Conservation (phyloP, 2,113 vertebrate genomes). For the Dasyornis broadbenti region DNA sequence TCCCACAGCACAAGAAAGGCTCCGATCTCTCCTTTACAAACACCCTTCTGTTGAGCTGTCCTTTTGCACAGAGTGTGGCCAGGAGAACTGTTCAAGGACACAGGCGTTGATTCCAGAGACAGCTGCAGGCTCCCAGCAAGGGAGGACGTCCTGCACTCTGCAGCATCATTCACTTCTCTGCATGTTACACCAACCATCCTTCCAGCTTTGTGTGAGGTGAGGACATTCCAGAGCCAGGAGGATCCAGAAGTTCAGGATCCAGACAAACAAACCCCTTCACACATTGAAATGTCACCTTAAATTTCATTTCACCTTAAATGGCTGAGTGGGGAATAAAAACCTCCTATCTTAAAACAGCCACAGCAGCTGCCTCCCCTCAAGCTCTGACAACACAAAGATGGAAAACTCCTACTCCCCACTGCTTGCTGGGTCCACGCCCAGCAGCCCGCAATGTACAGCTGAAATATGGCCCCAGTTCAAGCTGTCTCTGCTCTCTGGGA, state of each 20-base stretch:
- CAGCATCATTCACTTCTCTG: not conserved
- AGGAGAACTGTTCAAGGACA: not conserved
- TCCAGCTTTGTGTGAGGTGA: not conserved
- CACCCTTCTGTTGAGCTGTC: not conserved
- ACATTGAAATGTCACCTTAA: not conserved
- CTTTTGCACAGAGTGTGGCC: not conserved
- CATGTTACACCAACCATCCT: fast-evolving
- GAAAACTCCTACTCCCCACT: constrained; percentile 34
- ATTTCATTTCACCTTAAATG: constrained; percentile 17
- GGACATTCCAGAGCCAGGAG: not conserved
- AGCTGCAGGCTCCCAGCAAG: not conserved
- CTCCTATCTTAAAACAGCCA: not conserved
- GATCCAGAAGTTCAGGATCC: not conserved
- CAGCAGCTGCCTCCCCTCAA: constrained; percentile 52
- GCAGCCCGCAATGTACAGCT: not conserved
- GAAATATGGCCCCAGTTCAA: not conserved
- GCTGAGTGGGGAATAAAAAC: not conserved
- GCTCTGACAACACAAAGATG: constrained; percentile 4
- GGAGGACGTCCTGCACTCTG: not conserved
- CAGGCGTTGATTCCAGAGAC: not conserved
- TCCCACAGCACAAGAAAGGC: not conserved
- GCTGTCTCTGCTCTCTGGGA: not conserved
- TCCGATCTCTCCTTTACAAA: not conserved
- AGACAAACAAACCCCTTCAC: not conserved
- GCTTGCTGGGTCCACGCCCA: not conserved